Evolutionary conservation across 2,888 invertebrate species (phyloP).

Genomic region (Drosophila prostipennis): DNA sequence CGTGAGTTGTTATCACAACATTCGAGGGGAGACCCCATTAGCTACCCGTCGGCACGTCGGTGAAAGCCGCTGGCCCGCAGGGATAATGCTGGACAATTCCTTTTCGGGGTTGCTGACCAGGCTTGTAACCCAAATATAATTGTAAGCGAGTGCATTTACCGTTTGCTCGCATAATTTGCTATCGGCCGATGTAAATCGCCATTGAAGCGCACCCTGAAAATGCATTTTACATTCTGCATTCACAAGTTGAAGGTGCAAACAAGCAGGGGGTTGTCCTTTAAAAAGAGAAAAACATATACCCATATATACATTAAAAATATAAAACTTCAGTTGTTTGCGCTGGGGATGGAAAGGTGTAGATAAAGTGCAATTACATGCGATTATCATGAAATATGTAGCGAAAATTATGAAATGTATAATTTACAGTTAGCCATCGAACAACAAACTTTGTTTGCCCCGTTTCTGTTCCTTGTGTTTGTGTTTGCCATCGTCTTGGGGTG

Average conservation of each 20-base stretch:
- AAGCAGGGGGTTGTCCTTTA: constrained; percentile 24
- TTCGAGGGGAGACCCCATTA: constrained; percentile 62
- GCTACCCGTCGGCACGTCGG: constrained; percentile 71
- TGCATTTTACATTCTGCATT: constrained; percentile 32
- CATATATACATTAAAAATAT: neutral
- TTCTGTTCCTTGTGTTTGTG: constrained; percentile 27
- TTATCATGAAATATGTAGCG: constrained; percentile 80
- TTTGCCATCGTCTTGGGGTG: constrained; percentile 69
- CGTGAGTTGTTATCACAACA: constrained; percentile 80
- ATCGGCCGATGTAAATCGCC: constrained; percentile 72
- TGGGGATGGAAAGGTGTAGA: constrained; percentile 82
- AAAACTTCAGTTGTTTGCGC: constrained; percentile 70
- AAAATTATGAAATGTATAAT: constrained; percentile 83
- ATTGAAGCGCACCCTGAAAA: constrained; percentile 71
- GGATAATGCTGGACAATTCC: constrained; percentile 31
- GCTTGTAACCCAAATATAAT: constrained; percentile 71
- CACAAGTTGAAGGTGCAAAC: constrained; percentile 49
- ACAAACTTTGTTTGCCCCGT: constrained; percentile 26
- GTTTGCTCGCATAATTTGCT: constrained; percentile 79
- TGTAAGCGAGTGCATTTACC: constrained; percentile 66
- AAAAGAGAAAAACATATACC: neutral
- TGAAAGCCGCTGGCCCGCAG: constrained; percentile 42
- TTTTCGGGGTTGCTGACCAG: constrained; percentile 54
- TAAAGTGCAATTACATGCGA: constrained; percentile 83
- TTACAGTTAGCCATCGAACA: constrained; percentile 79